These are phyloP conservation scores for Microctenopoma stevenorrisi DNA, from an alignment of 2,797 vertebrate genomes.

Conservation along the genomic window DNA sequence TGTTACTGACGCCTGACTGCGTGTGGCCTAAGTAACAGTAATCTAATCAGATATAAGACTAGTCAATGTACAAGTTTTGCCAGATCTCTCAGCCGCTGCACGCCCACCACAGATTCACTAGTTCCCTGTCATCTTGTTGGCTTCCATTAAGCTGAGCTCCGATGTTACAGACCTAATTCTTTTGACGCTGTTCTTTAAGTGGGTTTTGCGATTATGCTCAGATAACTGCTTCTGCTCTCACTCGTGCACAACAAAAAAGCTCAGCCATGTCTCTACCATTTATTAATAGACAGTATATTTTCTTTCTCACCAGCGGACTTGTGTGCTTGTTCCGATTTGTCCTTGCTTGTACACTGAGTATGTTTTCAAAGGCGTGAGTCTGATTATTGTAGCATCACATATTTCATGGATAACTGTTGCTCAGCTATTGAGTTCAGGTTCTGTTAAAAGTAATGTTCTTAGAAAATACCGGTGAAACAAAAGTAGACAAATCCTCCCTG, in stretches of 20 bases:
- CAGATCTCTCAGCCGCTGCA: slow-evolving; percentile 58
- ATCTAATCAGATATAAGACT: slow-evolving; percentile 77
- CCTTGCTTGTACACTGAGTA: slow-evolving; percentile 27
- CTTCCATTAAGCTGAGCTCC: slow-evolving; percentile 46
- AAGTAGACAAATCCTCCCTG: not conserved
- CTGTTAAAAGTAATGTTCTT: not conserved
- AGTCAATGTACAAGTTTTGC: slow-evolving; percentile 69
- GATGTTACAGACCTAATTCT: slow-evolving; percentile 59
- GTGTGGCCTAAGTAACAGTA: slow-evolving; percentile 67
- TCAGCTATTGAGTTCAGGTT: slow-evolving; percentile 19
- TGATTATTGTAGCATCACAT: slow-evolving; percentile 19
- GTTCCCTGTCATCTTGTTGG: slow-evolving; percentile 67
- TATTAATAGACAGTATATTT: not conserved
- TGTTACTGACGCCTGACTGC: slow-evolving; percentile 65
- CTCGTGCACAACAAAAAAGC: slow-evolving; percentile 42
- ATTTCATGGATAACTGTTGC: slow-evolving; percentile 4
- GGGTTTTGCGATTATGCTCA: slow-evolving; percentile 56
- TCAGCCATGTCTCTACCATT: slow-evolving; percentile 13
- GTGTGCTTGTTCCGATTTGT: slow-evolving; percentile 12
- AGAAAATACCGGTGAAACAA: not conserved
- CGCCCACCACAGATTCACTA: slow-evolving; percentile 61
- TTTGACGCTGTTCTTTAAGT: slow-evolving; percentile 66
- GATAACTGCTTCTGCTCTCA: slow-evolving; percentile 57
- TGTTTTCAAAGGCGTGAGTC: slow-evolving; percentile 20
- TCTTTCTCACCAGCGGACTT: slow-evolving; percentile 27